Conservation (phyloP, 2,113 vertebrate species). For the Pedetes capensis region DNA sequence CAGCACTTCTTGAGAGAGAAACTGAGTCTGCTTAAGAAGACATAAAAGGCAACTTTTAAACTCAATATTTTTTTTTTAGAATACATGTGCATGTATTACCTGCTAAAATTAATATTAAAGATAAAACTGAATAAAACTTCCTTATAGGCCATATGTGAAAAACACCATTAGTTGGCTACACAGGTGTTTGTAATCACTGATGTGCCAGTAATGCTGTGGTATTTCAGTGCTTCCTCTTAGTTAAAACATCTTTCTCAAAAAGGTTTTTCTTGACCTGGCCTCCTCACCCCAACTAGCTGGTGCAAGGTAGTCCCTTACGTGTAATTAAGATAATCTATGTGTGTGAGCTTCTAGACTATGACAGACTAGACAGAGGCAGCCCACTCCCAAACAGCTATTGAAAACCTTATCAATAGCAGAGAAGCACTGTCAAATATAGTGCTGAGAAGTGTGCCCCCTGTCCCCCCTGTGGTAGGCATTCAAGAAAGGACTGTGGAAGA, state of each 20-base stretch:
- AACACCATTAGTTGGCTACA: neutral
- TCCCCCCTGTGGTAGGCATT: no score
- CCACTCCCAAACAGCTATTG: no score
- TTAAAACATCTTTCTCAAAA: neutral
- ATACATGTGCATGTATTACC: neutral
- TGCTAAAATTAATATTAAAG: slow-evolving; percentile 9
- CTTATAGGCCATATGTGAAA: neutral
- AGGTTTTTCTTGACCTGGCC: neutral
- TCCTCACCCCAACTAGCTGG: neutral
- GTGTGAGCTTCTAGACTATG: no score
- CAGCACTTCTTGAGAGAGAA: neutral
- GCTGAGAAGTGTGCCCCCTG: no score
- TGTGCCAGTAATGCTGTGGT: neutral
- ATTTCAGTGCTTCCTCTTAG: neutral
- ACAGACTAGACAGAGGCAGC: no score
- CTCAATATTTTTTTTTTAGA: neutral
- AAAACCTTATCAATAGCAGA: no score
- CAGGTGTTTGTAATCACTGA: neutral
- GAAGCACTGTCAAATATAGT: no score
- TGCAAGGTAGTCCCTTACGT: neutral
- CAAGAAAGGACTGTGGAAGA: no score
- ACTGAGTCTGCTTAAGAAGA: neutral
- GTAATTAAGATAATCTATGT: no score
- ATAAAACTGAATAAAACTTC: neutral
- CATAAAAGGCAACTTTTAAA: neutral